These are phyloP conservation scores for Cactoblastis cactorum DNA, from an alignment of 2,888 invertebrate genomes.

Conservation along the genomic window DNA sequence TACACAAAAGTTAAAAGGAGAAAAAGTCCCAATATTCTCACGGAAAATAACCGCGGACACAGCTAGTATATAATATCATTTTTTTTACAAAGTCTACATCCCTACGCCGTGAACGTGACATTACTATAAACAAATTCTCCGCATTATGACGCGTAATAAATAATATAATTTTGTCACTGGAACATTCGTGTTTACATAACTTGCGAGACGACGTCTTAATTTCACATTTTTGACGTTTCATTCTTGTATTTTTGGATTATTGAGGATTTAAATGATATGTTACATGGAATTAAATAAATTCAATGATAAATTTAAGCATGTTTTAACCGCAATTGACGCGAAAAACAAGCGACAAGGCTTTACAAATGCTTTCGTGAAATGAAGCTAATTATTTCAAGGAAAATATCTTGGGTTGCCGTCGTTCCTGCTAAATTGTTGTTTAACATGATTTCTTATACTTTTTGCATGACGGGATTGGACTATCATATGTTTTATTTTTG, in stretches of 20 bases:
- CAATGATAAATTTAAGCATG: too few species aligned
- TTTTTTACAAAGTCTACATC: too few species aligned
- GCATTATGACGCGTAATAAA: constrained; percentile 36
- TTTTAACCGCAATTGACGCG: constrained; percentile 10
- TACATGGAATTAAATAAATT: background rate
- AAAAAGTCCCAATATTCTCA: too few species aligned
- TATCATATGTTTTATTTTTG: too few species aligned
- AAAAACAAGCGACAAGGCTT: background rate
- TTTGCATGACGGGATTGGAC: too few species aligned
- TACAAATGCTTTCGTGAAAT: background rate
- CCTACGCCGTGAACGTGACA: constrained; percentile 44
- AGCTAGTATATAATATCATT: too few species aligned
- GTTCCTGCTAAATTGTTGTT: background rate
- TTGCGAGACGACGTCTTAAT: constrained; percentile 32
- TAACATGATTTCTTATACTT: background rate
- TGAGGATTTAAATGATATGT: constrained; percentile 21
- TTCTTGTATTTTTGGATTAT: constrained; percentile 30
- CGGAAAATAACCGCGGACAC: too few species aligned
- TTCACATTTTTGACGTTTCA: constrained; percentile 29
- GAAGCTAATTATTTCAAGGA: background rate
- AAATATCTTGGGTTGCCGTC: background rate
- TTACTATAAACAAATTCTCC: constrained; percentile 56
- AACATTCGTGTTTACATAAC: constrained; percentile 54
- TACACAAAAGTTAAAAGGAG: too few species aligned
- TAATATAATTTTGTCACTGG: constrained; percentile 49